Evolutionary conservation across 2,888 invertebrate genomes (phyloP).

Genomic region (Eulithis testata): DNA sequence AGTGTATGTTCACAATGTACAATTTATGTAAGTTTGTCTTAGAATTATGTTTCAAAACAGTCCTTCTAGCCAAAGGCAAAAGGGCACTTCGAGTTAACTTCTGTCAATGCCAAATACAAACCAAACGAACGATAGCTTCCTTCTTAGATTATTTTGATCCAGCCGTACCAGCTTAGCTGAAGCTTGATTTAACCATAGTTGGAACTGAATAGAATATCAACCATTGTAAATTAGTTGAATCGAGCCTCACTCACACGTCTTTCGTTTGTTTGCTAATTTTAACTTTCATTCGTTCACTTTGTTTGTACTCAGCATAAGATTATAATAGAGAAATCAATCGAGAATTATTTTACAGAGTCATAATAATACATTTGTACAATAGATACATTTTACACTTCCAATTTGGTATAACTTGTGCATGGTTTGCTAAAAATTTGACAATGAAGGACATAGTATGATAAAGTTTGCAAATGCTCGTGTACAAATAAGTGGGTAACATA

Average conservation of each 20-base stretch:
- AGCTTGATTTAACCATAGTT: no score
- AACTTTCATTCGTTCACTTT: not conserved
- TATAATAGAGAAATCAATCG: constrained; percentile 57
- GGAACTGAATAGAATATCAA: no score
- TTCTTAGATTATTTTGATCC: no score
- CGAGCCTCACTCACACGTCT: not conserved
- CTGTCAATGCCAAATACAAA: constrained; percentile 41
- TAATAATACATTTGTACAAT: constrained; percentile 36
- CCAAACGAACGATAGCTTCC: not conserved
- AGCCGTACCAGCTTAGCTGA: no score
- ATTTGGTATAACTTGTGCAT: not conserved
- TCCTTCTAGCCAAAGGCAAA: constrained; percentile 78
- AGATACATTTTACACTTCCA: constrained; percentile 46
- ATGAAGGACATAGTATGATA: no score
- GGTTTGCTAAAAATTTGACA: not conserved
- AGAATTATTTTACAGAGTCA: constrained; percentile 42
- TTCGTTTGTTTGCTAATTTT: not conserved
- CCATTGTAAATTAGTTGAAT: no score
- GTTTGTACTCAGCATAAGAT: constrained; percentile 30
- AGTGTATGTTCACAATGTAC: constrained; percentile 84
- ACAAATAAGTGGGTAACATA: no score
- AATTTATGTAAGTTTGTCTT: constrained; percentile 69
- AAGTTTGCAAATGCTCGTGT: not conserved
- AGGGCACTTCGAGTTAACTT: constrained; percentile 78
- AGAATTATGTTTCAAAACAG: constrained; percentile 76